Evolutionary conservation across 2,797 vertebrate species (phyloP), one percentile per base, ranked within the genome.

Genomic region (Aselliscus stoliczkanus): DNA sequence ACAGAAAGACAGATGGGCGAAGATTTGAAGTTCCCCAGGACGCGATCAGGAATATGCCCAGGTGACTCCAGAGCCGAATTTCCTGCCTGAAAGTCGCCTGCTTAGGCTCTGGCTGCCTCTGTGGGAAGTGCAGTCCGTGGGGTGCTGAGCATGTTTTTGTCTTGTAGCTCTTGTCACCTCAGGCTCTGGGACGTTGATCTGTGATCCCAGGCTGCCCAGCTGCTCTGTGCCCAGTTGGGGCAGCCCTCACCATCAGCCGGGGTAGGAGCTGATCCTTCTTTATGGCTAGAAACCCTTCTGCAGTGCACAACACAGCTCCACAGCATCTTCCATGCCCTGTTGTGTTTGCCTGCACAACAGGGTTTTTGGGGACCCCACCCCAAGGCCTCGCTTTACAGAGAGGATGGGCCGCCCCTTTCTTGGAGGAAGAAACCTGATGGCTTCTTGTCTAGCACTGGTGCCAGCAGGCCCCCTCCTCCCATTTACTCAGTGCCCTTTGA

Each of bases 91-190:
- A 70, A 23, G 64, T 34, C 23, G 21, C 62, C 37, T 50, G 39
- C 7, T 60, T 7, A 0, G n/a, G 52, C 60, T 52, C 47, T 31
- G 72, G 56, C 39, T 29, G 50, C 47, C 39, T 86, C 60, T 0
- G 0, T 1, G 18, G 69, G 47, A 56, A 42, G 50, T 18, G n/a
- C 44, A 9, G 20, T n/a, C 34, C 75, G 4, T 50, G 7, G 23
- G 9, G 50, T 50, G 52, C 39, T 31, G 37, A 37, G 65, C 17
- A 2, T 0, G 0, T 7, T 13, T 15, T 0, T 13, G 12, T 29
- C 44, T 64, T 10, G 3, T 0, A 17, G n/a, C 56, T 62, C 31
- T 67, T 25, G 15, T 42, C n/a, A 10, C 47, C 15, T 7, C 0
- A 1, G 84, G 6, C 60, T 34, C 88, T 50, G 54, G 64, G 34